These are phyloP conservation scores for Mustelus asterias DNA, from an alignment of 2,113 vertebrate genomes.

Conservation along the genomic window DNA sequence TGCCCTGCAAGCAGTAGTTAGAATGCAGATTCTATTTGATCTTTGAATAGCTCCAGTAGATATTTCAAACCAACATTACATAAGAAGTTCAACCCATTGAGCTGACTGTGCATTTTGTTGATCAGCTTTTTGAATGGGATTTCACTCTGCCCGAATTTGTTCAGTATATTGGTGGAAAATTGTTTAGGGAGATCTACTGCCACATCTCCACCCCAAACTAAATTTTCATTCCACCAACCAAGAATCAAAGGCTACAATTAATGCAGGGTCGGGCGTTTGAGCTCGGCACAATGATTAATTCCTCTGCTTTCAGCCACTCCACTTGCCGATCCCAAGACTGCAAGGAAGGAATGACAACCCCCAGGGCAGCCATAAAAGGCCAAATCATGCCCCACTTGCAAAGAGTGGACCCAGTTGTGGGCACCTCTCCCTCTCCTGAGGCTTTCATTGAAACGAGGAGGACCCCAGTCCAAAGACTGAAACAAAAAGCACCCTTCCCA, in stretches of 20 bases:
- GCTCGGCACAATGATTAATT: background rate
- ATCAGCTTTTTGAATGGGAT: background rate
- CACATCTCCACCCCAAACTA: background rate
- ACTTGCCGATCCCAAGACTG: background rate
- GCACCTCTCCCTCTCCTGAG: background rate
- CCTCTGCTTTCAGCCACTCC: background rate
- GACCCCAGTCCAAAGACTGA: background rate
- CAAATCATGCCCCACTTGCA: background rate
- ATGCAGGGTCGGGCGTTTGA: background rate
- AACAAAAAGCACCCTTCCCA: background rate
- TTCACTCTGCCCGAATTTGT: background rate
- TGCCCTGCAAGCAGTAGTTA: background rate
- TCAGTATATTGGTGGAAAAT: no score
- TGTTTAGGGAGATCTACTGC: background rate
- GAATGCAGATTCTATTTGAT: background rate
- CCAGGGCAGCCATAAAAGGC: background rate
- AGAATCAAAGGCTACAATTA: background rate
- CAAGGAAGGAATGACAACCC: background rate
- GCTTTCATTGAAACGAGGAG: background rate
- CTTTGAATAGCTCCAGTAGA: background rate
- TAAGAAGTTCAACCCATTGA: background rate
- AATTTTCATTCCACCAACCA: background rate
- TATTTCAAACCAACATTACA: background rate
- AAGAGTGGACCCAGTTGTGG: background rate
- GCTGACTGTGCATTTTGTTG: background rate